These are phyloP conservation scores for Temnothorax ravouxi DNA, from an alignment of 2,888 invertebrate genomes.

Conservation along the genomic window DNA sequence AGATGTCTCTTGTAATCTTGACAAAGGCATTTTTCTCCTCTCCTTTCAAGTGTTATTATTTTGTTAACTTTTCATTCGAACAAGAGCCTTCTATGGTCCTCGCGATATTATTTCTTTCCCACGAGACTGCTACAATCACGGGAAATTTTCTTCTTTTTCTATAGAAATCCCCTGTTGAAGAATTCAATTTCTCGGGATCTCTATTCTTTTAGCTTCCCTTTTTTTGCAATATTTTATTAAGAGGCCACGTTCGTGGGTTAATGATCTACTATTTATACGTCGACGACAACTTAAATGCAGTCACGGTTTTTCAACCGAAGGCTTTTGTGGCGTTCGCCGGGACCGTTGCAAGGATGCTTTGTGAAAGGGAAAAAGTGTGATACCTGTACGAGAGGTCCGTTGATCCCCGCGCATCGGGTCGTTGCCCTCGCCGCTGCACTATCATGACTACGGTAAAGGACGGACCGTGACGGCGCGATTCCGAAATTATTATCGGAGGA, in stretches of 20 bases:
- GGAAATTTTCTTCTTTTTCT: background rate
- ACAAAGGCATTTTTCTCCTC: background rate
- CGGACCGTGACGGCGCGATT: conserved; percentile 19
- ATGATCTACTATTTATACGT: conserved; percentile 40
- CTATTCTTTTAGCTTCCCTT: background rate
- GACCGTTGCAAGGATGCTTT: conserved; percentile 47
- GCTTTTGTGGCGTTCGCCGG: conserved; percentile 45
- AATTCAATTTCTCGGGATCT: conserved; percentile 27
- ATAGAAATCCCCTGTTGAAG: background rate
- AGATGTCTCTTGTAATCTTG: background rate
- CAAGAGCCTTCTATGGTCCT: background rate
- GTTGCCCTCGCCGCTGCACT: conserved; percentile 44
- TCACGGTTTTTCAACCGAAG: conserved; percentile 25
- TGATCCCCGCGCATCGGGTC: conserved; percentile 48
- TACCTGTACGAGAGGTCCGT: conserved; percentile 55
- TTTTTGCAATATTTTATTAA: background rate
- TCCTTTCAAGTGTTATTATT: background rate
- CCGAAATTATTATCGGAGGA: conserved; percentile 29
- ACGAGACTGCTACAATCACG: background rate
- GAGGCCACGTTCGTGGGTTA: background rate
- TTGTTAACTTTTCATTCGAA: background rate
- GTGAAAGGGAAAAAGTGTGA: conserved; percentile 56
- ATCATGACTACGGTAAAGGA: conserved; percentile 6
- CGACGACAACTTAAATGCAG: conserved; percentile 20
- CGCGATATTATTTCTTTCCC: background rate